A percentile compares a stretch with the other conserved stretches of the same genome.
These are phyloP conservation scores for Chloroclysta siterata DNA, from an alignment of 2,888 invertebrate species.

Conservation along the genomic window DNA sequence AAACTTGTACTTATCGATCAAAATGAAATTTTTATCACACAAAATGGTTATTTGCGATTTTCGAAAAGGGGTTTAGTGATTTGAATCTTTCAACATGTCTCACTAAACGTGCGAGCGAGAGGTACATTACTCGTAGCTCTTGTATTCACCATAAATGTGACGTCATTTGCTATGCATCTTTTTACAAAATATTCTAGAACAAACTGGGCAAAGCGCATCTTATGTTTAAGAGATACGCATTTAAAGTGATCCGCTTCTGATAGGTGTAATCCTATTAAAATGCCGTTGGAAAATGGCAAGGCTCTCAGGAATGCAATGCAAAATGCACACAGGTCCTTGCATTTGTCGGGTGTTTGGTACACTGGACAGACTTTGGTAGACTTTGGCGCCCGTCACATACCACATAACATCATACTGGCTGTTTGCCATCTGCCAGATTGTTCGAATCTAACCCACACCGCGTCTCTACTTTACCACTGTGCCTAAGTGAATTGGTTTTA, in stretches of 20 bases:
- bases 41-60: too few relatives aligned
- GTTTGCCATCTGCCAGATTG: conserved; percentile 10
- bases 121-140: too few relatives aligned
- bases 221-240: conserved; percentile 19
- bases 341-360: conserved; percentile 1
- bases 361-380: conserved; percentile 1
- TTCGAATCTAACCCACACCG: too few relatives aligned
- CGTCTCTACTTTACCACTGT: too few relatives aligned
- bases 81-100: too few relatives aligned
- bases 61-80: too few relatives aligned
- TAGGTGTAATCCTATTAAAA: not conserved
- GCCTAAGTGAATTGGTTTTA: too few relatives aligned
- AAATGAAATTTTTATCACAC: too few relatives aligned
- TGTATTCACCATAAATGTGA: too few relatives aligned
- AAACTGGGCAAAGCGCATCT: conserved; percentile 12
- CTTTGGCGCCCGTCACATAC: conserved; percentile 6
- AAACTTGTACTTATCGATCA: too few relatives aligned
- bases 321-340: conserved; percentile 19
- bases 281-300: conserved; percentile 1
- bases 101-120: too few relatives aligned
- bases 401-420: conserved; percentile 16
- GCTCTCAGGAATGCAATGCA: conserved; percentile 14
- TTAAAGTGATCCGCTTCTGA: conserved; percentile 5
- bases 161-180: not conserved
- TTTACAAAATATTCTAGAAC: conserved; percentile 1